phyloP scores from a whole-genome alignment of 2,113 vertebrate species.

The Agapornis roseicollis region DNA sequence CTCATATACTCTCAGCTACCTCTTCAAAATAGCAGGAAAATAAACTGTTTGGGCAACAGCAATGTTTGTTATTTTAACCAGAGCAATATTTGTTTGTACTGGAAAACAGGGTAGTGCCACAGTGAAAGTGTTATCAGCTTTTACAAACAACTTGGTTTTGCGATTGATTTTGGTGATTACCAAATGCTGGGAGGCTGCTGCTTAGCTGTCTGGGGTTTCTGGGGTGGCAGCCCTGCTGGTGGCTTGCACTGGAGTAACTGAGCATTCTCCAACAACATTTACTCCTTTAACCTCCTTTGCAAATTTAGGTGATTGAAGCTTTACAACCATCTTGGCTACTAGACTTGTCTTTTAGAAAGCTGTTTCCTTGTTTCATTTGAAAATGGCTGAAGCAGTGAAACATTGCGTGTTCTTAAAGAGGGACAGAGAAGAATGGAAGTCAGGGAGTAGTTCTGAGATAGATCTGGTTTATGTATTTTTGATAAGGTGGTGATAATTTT shows the following conservation, averaged over 20 bases:
- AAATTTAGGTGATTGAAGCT: not conserved
- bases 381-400: not conserved
- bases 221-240: not conserved
- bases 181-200: not conserved
- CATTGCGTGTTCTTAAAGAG: not conserved
- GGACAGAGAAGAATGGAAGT: not conserved
- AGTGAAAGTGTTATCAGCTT: not conserved
- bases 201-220: not conserved
- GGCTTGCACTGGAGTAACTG: not conserved
- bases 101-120: not conserved
- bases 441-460: not conserved
- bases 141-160: not conserved
- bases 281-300: conserved; percentile 4
- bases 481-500: not conserved
- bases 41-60: not conserved
- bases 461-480: not conserved
- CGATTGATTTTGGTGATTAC: not conserved
- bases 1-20: not conserved
- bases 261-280: not conserved
- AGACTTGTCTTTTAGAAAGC: not conserved
- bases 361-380: not conserved
- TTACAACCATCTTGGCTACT: not conserved
- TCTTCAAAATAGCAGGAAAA: not conserved
- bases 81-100: not conserved
- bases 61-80: not conserved